These are phyloP conservation scores for Gisinianus flammeolus DNA, from an alignment of 2,888 invertebrate genomes.

Conservation along the genomic window DNA sequence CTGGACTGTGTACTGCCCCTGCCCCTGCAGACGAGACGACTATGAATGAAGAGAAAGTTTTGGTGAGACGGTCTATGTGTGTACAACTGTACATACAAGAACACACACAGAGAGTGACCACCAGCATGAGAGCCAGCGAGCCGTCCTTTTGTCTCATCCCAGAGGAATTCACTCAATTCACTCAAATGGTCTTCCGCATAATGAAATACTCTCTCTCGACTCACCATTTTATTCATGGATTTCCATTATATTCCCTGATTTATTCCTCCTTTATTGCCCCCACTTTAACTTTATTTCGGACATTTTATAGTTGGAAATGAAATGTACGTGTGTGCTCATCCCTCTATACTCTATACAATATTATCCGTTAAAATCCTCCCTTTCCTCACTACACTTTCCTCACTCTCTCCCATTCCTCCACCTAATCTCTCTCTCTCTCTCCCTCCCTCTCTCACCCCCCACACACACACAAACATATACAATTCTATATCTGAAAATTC, in stretches of 20 bases:
- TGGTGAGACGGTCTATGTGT: no score
- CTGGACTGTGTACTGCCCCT: no score
- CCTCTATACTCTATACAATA: no score
- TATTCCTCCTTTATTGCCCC: conserved; percentile 32
- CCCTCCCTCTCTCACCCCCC: no score
- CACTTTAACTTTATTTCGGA: conserved; percentile 22
- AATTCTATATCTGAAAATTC: background rate
- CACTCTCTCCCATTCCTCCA: background rate
- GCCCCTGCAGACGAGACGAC: no score
- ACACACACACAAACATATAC: no score
- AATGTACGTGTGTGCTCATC: background rate
- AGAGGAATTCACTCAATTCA: conserved; percentile 32
- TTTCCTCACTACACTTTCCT: background rate
- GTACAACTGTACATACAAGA: no score
- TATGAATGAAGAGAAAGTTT: no score
- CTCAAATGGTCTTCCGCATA: conserved; percentile 31
- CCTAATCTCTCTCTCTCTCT: background rate
- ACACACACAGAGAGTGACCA: no score
- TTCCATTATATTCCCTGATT: conserved; percentile 35
- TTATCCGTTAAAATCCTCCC: no score
- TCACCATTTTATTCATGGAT: conserved; percentile 27
- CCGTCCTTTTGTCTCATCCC: conserved; percentile 30
- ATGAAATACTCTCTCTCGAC: conserved; percentile 31
- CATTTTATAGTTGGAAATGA: conserved; percentile 7
- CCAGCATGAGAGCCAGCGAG: no score